Conservation (phyloP, 2,797 vertebrate genomes). For the Psittacula derbiana region DNA sequence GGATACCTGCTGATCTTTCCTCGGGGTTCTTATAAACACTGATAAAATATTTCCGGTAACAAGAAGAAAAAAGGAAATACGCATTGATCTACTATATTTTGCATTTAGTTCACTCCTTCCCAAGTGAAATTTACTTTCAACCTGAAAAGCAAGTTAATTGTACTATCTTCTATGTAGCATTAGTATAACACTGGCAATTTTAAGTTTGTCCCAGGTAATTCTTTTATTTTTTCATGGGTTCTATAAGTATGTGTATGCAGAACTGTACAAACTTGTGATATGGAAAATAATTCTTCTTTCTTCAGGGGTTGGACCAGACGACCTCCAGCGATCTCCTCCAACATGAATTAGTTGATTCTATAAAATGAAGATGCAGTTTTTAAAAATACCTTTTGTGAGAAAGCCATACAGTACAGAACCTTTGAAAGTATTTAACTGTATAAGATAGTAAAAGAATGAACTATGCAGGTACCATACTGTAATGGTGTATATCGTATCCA, state of each 20-base stretch:
- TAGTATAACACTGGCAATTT: background rate
- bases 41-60: conserved; percentile 49
- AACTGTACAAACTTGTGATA: background rate
- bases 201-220: background rate
- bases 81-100: background rate
- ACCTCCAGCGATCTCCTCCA: background rate
- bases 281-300: background rate
- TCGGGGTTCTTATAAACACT: conserved; percentile 18
- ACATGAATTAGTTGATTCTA: background rate
- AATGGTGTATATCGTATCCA: background rate
- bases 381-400: background rate
- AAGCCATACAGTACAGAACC: background rate
- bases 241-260: background rate
- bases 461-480: background rate
- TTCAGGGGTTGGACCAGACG: background rate
- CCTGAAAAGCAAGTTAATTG: background rate
- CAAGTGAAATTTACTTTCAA: background rate
- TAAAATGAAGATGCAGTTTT: background rate
- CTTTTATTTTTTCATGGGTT: background rate
- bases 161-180: background rate
- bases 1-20: conserved; percentile 28
- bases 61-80: background rate
- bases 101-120: background rate
- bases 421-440: background rate
- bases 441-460: background rate